Percentiles rank a stretch among this genome's conserved stretches.
These are phyloP conservation scores for Arbacia lixula DNA, from an alignment of 53 echinoderm and acorn worm genomes.

Conservation along the genomic window DNA sequence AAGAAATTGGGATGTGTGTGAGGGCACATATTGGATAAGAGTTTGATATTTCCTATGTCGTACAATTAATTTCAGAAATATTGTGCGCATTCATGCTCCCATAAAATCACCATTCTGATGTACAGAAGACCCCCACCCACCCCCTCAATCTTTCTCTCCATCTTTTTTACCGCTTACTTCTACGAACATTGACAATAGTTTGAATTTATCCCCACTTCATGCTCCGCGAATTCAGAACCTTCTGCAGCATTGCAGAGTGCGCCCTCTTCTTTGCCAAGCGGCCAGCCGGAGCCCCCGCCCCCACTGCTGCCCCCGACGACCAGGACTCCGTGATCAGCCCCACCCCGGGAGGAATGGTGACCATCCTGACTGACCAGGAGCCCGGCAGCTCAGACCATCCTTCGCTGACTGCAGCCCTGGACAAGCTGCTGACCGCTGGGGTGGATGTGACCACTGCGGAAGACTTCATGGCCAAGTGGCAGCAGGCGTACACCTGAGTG, in stretches of 20 bases:
- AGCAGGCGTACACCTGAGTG: no score
- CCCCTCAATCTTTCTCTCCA: no score
- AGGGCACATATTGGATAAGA: no score
- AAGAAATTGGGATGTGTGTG: no score
- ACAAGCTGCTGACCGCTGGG: slow-evolving; percentile 4
- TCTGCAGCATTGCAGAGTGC: slow-evolving; percentile 48
- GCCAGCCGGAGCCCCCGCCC: neutral
- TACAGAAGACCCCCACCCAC: no score
- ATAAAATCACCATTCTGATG: no score
- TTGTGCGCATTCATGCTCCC: no score
- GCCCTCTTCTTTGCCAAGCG: slow-evolving; percentile 48
- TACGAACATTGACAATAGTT: no score
- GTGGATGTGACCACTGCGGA: slow-evolving; percentile 44
- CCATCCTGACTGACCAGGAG: slow-evolving; percentile 43
- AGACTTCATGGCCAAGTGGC: slow-evolving; percentile 37
- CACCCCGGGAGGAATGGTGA: slow-evolving; percentile 30
- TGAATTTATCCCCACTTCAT: neutral
- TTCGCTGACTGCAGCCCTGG: slow-evolving; percentile 10
- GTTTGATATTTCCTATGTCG: no score
- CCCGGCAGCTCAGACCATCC: neutral
- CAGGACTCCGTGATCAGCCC: neutral
- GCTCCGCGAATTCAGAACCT: slow-evolving; percentile 4
- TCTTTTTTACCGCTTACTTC: no score
- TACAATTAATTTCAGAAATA: no score
- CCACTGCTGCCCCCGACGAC: neutral